Percentiles rank a stretch among this genome's conserved stretches.
Evolutionary conservation across 2,113 vertebrate genomes (phyloP).

Genomic region (Pipa parva): DNA sequence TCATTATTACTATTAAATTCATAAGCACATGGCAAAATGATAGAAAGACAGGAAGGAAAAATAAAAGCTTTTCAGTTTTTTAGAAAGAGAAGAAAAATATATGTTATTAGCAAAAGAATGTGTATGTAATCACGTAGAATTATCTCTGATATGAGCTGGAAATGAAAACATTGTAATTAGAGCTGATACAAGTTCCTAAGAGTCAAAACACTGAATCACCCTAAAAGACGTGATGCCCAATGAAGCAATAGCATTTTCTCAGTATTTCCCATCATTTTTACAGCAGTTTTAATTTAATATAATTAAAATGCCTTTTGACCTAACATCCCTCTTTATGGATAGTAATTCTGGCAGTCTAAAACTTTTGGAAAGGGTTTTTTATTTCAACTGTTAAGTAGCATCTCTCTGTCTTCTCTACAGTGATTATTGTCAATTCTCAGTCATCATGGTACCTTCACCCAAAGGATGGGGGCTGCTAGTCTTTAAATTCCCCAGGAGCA

Average conservation of each 20-base stretch:
- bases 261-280: not conserved
- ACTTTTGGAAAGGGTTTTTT: not conserved
- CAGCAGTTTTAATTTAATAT: slow-evolving; percentile 8
- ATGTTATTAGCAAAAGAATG: slow-evolving; percentile 27
- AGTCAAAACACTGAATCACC: slow-evolving; percentile 38
- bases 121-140: slow-evolving; percentile 20
- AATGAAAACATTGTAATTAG: slow-evolving; percentile 37
- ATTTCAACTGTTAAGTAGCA: slow-evolving; percentile 5
- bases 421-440: too few species aligned
- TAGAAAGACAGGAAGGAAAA: too few species aligned
- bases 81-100: not conserved
- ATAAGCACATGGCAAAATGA: too few species aligned
- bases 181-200: slow-evolving; percentile 22
- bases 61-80: not conserved
- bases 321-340: slow-evolving; percentile 2
- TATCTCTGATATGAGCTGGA: slow-evolving; percentile 20
- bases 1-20: too few species aligned
- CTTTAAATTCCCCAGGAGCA: too few species aligned
- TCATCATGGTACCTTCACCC: too few species aligned
- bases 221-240: not conserved
- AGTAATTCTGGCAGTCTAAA: not conserved
- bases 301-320: slow-evolving; percentile 32
- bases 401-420: too few species aligned
- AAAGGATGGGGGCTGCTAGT: too few species aligned
- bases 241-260: not conserved